phyloP scores from a whole-genome alignment of 2,888 invertebrate species.

The Tenthredo mesomela region DNA sequence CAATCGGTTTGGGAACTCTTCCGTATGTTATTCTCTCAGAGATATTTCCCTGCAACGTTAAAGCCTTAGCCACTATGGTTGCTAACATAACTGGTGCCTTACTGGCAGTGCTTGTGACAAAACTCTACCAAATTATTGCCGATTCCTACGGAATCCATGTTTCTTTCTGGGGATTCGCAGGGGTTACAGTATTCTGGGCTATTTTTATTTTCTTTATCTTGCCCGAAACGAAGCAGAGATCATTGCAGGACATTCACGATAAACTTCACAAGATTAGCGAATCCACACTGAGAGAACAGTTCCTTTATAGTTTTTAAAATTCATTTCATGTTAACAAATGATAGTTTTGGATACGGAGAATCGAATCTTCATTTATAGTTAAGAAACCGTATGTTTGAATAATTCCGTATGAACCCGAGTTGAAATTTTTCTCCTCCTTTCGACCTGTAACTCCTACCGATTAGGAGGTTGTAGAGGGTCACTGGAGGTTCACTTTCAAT shows the following conservation, averaged over 20 bases:
- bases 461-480: too few relatives aligned
- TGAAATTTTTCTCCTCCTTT: too few relatives aligned
- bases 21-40: conserved; percentile 58
- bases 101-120: conserved; percentile 45
- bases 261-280: conserved; percentile 9
- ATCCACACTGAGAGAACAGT: too few relatives aligned
- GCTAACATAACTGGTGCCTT: conserved; percentile 52
- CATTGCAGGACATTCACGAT: conserved; percentile 60
- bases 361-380: too few relatives aligned
- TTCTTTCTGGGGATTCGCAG: conserved; percentile 56
- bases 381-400: too few relatives aligned
- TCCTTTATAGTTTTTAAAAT: too few relatives aligned
- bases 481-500: too few relatives aligned
- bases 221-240: conserved; percentile 61
- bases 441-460: too few relatives aligned
- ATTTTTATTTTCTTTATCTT: conserved; percentile 50
- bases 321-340: too few relatives aligned
- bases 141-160: conserved; percentile 46
- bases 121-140: conserved; percentile 53
- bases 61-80: conserved; percentile 56
- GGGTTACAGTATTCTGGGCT: conserved; percentile 5
- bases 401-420: too few relatives aligned
- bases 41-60: conserved; percentile 59
- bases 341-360: too few relatives aligned
- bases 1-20: conserved; percentile 55